These are phyloP conservation scores for Portunus trituberculatus DNA, from an alignment of 1,140 invertebrate genomes.

Conservation along the genomic window DNA sequence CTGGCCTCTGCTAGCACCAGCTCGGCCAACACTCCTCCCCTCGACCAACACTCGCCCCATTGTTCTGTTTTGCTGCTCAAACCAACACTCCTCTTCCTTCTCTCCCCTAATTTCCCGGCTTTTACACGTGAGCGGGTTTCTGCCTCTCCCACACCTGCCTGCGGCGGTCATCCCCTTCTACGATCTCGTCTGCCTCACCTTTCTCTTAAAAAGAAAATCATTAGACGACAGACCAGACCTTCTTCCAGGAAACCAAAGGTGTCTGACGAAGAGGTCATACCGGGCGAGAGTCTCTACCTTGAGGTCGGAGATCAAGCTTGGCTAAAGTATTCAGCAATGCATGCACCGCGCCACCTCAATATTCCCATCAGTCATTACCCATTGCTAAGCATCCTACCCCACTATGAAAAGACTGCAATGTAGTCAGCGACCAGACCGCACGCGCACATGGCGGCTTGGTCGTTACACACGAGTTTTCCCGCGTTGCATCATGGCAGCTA, in stretches of 20 bases:
- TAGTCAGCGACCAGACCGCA: slow-evolving; percentile 34
- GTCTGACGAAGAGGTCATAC: neutral
- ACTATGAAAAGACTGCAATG: neutral
- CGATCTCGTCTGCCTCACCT: neutral
- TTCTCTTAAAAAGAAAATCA: neutral
- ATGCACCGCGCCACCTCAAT: neutral
- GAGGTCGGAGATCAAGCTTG: neutral
- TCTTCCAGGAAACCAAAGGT: neutral
- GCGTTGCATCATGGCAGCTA: slow-evolving; percentile 65
- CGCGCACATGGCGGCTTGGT: slow-evolving; percentile 71
- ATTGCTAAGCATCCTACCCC: neutral
- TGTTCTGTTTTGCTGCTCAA: neutral
- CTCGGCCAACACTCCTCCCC: neutral
- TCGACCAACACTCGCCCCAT: neutral
- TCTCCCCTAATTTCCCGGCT: neutral
- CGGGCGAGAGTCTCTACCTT: neutral
- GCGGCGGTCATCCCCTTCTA: slow-evolving; percentile 2
- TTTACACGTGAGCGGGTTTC: slow-evolving; percentile 15
- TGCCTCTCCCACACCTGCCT: slow-evolving; percentile 43
- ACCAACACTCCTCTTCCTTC: neutral
- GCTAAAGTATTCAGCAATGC: neutral
- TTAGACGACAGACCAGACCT: neutral
- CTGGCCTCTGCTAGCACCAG: neutral
- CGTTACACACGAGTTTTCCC: slow-evolving; percentile 72
- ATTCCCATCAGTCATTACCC: neutral